These are phyloP conservation scores for Nebria salina DNA, from an alignment of 2,888 invertebrate genomes.

Conservation along the genomic window DNA sequence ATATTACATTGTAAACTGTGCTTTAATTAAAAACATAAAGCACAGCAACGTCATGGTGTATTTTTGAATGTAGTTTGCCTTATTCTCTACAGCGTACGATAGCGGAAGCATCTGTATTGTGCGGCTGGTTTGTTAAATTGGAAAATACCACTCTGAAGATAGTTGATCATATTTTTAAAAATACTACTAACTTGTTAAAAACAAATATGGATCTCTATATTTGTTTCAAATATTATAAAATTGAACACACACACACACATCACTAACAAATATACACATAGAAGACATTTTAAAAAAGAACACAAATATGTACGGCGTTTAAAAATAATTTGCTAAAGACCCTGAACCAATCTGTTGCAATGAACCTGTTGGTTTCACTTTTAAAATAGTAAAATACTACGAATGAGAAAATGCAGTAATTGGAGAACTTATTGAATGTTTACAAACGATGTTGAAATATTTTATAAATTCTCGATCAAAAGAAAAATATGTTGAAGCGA, in stretches of 20 bases:
- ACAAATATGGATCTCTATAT: not conserved
- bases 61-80: conserved; percentile 44
- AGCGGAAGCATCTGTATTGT: conserved; percentile 41
- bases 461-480: not conserved
- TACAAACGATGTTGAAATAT: not conserved
- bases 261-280: not conserved
- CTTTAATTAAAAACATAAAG: not conserved
- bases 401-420: not conserved
- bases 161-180: not conserved
- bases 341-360: conserved; percentile 13
- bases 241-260: not conserved
- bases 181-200: not conserved
- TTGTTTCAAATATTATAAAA: not conserved
- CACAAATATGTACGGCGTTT: no score
- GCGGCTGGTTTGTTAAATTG: conserved; percentile 18
- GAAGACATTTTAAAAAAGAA: not conserved
- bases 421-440: not conserved
- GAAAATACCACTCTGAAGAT: conserved; percentile 11
- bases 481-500: not conserved
- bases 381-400: not conserved
- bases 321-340: not conserved
- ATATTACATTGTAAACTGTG: not conserved
- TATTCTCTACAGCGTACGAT: conserved; percentile 13
- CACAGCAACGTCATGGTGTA: conserved; percentile 18
- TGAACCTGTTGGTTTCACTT: not conserved